phyloP scores from a whole-genome alignment of 2,113 vertebrate genomes.

The Takifugu flavidus region DNA sequence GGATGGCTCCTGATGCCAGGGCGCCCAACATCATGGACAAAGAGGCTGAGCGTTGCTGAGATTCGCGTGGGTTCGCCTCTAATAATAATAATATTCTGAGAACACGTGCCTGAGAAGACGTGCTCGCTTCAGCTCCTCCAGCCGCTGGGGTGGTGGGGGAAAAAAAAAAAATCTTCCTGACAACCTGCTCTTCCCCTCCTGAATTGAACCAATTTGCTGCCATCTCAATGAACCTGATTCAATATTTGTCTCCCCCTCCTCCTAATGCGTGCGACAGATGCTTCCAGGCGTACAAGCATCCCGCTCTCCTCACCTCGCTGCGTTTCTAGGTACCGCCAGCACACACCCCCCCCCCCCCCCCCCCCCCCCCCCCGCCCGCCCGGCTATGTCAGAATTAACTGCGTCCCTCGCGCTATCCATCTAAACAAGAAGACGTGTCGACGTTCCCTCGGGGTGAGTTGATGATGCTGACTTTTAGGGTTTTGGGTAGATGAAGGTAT shows the following conservation, averaged over 20 bases:
- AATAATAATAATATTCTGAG: too few relatives aligned
- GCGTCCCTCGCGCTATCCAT: conserved; percentile 17
- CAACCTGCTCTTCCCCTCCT: neutral
- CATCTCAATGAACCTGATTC: neutral
- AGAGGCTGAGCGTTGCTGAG: too few relatives aligned
- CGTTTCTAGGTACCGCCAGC: conserved; percentile 23
- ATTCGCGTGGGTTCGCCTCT: too few relatives aligned
- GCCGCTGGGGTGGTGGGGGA: too few relatives aligned
- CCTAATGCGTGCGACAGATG: conserved; percentile 14
- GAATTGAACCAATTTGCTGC: neutral
- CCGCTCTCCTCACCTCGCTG: neutral
- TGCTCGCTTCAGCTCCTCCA: too few relatives aligned
- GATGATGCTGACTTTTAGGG: conserved; percentile 40
- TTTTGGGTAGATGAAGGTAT: conserved; percentile 28
- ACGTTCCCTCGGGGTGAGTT: conserved; percentile 2
- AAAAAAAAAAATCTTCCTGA: neutral
- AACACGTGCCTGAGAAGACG: too few relatives aligned
- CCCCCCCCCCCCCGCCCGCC: too few relatives aligned
- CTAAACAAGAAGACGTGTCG: conserved; percentile 9
- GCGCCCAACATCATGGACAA: too few relatives aligned
- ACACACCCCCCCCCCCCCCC: neutral
- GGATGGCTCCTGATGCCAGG: too few relatives aligned
- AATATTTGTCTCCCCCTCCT: conserved; percentile 10
- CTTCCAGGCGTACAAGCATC: conserved; percentile 21
- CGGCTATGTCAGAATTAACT: conserved; percentile 22